Base-by-base conservation (phyloP, 2,113 vertebrate species). In the Psittacula cyanocephala region DNA sequence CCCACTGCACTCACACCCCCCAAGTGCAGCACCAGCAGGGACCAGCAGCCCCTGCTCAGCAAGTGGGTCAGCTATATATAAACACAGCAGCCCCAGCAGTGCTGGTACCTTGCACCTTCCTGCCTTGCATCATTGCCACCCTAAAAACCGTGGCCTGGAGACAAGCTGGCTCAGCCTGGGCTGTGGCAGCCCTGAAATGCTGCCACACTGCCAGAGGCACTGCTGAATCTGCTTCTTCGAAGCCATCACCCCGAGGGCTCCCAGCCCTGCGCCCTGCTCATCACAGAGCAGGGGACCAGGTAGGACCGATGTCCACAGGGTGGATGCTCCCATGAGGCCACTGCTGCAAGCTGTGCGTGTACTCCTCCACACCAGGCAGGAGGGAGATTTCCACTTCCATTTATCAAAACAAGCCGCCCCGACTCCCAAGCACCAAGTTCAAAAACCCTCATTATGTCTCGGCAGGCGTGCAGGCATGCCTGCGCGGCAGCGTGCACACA, bases 11-110 rank as follows among this genome's bases (percentile, higher is more conserved):
- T 71, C 89, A 35, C 35, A 60, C 10, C 33, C 80, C 75, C 87
- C 43, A 46, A 43, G 20, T 3, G 31, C 16, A 4, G 88, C 91
- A 64, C 55, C 65, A 59, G 74, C 44, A 87, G 78, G 60, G 88
- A 49, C 70, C 1, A 1, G 74, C 88, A 90, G 93, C 68, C 64
- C 91, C 81, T 2, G 2, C 92, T 82, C 86, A 33, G 92, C 88
- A 95, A 94, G 50, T 92, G 83, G 95, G 95, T 91, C 96, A 92
- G 92, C 92, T 93, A 92, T 86, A 95, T 93, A 88, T 97, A 96
- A 91, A 91, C 2, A 0, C 33, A 71, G 65, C 25, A 27, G 85
- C 37, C 70, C 75, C 46, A 86, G 93, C 86, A 88, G 93, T 6
- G 1, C 65, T 13, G 1, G 90, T 31, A 81, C n/a, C 91, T 93